These are phyloP conservation scores for Taxidea taxus DNA, from an alignment of 2,113 vertebrate genomes.

Conservation along the genomic window DNA sequence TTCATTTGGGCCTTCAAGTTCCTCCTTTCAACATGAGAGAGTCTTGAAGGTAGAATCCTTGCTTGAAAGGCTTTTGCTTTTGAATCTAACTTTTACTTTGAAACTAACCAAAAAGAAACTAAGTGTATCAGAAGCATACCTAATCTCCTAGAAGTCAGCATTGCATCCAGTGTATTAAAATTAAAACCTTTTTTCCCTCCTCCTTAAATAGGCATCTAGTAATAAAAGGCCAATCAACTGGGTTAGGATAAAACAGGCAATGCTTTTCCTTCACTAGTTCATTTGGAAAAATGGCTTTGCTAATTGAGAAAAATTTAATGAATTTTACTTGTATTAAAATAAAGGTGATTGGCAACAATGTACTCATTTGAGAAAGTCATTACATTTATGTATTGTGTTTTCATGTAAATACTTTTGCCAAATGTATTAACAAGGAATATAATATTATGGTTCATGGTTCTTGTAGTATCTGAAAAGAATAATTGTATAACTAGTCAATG, in stretches of 20 bases:
- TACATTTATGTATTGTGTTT: constrained; percentile 86
- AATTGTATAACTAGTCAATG: constrained; percentile 88
- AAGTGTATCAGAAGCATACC: constrained; percentile 25
- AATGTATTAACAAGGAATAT: constrained; percentile 86
- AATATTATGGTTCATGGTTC: constrained; percentile 89
- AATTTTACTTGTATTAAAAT: constrained; percentile 78
- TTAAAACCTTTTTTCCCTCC: constrained; percentile 64
- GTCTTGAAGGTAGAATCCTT: constrained; percentile 26
- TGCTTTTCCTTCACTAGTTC: constrained; percentile 76
- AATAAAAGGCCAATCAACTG: constrained; percentile 62
- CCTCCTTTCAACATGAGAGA: constrained; percentile 33
- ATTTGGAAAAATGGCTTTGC: constrained; percentile 82
- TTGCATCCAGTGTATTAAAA: constrained; percentile 62
- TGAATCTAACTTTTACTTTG: constrained; percentile 61
- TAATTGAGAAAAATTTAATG: constrained; percentile 87
- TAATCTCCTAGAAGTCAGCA: constrained; percentile 54
- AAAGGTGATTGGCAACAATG: constrained; percentile 78
- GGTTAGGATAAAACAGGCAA: constrained; percentile 59
- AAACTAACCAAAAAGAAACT: constrained; percentile 54
- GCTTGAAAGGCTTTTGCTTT: constrained; percentile 59
- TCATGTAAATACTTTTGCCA: constrained; percentile 86
- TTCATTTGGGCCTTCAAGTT: constrained; percentile 23
- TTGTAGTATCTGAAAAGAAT: constrained; percentile 86
- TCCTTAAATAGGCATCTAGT: constrained; percentile 62
- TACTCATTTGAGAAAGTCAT: constrained; percentile 85